Conservation (phyloP, 2,113 vertebrate species). For the Ariopsis seemanni region DNA sequence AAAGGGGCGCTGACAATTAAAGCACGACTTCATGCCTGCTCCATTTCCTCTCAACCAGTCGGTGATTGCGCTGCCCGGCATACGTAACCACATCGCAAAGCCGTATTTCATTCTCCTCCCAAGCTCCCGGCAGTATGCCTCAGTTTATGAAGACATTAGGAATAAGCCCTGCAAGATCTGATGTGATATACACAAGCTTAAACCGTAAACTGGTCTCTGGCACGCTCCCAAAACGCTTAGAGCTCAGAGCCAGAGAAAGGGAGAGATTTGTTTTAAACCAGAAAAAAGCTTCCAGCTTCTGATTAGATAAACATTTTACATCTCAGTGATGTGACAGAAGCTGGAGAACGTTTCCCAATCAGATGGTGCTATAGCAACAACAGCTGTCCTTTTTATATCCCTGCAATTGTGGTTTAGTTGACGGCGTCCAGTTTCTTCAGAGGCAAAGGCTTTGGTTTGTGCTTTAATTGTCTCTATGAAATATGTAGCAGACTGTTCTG, state of each 20-base stretch:
- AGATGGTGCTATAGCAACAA: conserved; percentile 28
- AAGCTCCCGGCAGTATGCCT: conserved; percentile 43
- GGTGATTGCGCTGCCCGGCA: conserved; percentile 48
- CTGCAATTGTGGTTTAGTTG: conserved; percentile 51
- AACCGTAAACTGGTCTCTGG: conserved; percentile 27
- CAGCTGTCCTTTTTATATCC: conserved; percentile 50
- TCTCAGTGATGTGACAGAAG: conserved; percentile 32
- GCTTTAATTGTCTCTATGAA: conserved; percentile 71
- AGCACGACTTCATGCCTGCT: conserved; percentile 34
- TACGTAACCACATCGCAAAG: conserved; percentile 20
- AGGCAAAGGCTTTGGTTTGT: conserved; percentile 62
- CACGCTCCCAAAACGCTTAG: conserved; percentile 21
- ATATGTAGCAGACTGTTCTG: conserved; percentile 58
- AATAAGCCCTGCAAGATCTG: conserved; percentile 32
- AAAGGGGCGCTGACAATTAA: conserved; percentile 49
- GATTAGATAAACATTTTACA: conserved; percentile 48
- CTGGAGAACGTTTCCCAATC: conserved; percentile 42
- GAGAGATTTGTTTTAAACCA: conserved; percentile 52
- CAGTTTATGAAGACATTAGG: conserved; percentile 35
- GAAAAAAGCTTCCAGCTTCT: conserved; percentile 48
- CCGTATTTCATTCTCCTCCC: conserved; percentile 46
- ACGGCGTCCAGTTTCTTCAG: conserved; percentile 43
- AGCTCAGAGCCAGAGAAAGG: conserved; percentile 2
- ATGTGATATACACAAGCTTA: conserved; percentile 33
- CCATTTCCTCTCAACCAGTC: conserved; percentile 57